Percentiles rank a stretch among this genome's conserved stretches.
These are phyloP conservation scores for Trichogramma pretiosum DNA, from an alignment of 1,140 invertebrate genomes.

Conservation along the genomic window DNA sequence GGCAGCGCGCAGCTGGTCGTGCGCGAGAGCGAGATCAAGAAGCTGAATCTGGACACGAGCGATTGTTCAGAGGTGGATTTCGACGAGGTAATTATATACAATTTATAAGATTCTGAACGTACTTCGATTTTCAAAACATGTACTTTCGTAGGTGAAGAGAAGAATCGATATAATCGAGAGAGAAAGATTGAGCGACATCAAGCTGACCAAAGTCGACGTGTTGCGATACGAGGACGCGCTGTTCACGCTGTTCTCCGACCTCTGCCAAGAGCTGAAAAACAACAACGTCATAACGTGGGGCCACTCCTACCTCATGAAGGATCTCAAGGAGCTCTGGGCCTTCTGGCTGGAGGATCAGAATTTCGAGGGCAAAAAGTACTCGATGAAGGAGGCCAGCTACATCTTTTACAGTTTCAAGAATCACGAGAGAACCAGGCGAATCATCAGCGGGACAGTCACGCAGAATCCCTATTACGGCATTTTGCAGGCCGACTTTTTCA, in stretches of 20 bases:
- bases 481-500: slow-evolving; percentile 13
- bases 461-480: slow-evolving; percentile 16
- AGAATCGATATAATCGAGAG: slow-evolving; percentile 11
- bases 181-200: slow-evolving; percentile 14
- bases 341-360: slow-evolving; percentile 17
- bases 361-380: slow-evolving; percentile 12
- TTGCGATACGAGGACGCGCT: slow-evolving; percentile 13
- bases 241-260: slow-evolving; percentile 12
- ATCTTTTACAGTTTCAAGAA: slow-evolving; percentile 14
- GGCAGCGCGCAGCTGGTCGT: slow-evolving; percentile 27
- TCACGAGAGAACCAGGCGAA: slow-evolving; percentile 10
- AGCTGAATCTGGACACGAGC: slow-evolving; percentile 1
- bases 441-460: slow-evolving; percentile 6
- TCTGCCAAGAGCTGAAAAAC: slow-evolving; percentile 14
- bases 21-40: slow-evolving; percentile 12
- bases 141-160: slow-evolving; percentile 13
- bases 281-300: slow-evolving; percentile 16
- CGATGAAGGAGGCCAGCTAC: slow-evolving; percentile 12
- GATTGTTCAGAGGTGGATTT: slow-evolving; percentile 8
- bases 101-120: too few relatives aligned
- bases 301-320: slow-evolving; percentile 15
- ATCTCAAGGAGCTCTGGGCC: slow-evolving; percentile 14
- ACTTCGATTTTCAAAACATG: too few relatives aligned
- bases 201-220: slow-evolving; percentile 11
- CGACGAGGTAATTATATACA: slow-evolving; percentile 14